These are phyloP conservation scores for Pantherophis alleghaniensis DNA, from an alignment of 2,797 vertebrate species.

Conservation along the genomic window DNA sequence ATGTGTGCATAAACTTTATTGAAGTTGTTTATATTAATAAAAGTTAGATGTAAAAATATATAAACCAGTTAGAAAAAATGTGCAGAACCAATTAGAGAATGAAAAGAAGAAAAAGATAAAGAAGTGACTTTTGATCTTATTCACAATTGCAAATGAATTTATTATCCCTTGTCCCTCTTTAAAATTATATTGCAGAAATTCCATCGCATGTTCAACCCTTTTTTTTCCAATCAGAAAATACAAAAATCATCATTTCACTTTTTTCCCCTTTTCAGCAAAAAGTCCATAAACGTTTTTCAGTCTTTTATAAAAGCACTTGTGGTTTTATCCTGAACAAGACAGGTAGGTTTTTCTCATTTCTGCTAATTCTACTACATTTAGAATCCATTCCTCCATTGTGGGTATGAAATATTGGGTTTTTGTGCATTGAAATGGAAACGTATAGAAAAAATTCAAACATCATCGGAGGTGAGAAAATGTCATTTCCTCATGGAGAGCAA, in stretches of 20 bases:
- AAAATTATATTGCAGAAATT: not conserved
- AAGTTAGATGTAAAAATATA: not conserved
- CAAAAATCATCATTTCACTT: not conserved
- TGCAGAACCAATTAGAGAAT: not conserved
- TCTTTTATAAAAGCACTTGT: not conserved
- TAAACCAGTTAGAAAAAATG: not conserved
- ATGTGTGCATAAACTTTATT: not conserved
- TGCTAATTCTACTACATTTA: not conserved
- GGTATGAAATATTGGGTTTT: not conserved
- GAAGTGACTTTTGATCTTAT: not conserved
- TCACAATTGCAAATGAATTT: not conserved
- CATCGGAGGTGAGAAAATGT: not conserved
- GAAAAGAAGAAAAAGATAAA: not conserved
- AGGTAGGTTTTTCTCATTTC: not conserved
- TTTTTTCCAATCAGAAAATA: not conserved
- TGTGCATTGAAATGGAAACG: not conserved
- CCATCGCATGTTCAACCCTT: not conserved
- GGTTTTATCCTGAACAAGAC: not conserved
- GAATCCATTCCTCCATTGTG: not conserved
- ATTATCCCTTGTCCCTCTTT: not conserved
- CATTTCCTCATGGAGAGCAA: not conserved
- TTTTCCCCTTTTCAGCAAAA: not conserved
- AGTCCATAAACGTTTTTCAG: not conserved
- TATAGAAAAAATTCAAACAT: slow-evolving; percentile 8
- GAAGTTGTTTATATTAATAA: not conserved